Base-by-base conservation (phyloP, 2,888 invertebrate genomes). In the Sphaerophoria rueppellii region DNA sequence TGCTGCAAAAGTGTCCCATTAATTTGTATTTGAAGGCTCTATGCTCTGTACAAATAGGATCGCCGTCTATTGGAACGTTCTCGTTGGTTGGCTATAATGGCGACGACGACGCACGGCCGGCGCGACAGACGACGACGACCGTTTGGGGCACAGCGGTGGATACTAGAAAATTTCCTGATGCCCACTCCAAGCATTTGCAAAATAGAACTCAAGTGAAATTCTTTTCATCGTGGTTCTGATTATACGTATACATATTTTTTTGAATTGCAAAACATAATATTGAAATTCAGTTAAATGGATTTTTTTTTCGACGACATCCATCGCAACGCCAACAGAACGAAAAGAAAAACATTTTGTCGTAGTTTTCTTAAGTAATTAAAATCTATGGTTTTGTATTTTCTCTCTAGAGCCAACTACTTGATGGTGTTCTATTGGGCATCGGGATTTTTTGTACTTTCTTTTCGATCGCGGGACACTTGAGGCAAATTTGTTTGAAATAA, bases 341-440 rank as follows among this genome's bases (percentile, higher is more conserved):
- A 52, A 65, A 37, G n/a, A 71, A 74, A 70, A 70, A 48, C 34
- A 80, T 75, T 73, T 81, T 74, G 72, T 81, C 85, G 76, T 85
- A 85, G 81, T 85, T 85, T 76, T 77, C 81, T 67, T 81, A 85
- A 85, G 85, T 85, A 85, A 85, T 85, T 85, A 85, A 81, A 85
- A 85, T 77, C 34, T 57, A n/a, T n/a, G 32, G 32, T 34, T 70
- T 70, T 70, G 48, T 57, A 57, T 57, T 32, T 70, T 6, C 24
- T 69, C 52, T 46, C 24, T 24, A 24, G 24, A 24, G 24, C 24
- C 24, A 24, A 37, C 57, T 61, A 43, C 55, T 63, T 63, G 12
- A 24, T 24, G 24, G 50, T 74, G 61, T 63, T 61, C 61, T 34
- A 54, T 57, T 57, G 54, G 65, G 43, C 54, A 67, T 24, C 24